Evolutionary conservation across 2,113 vertebrate species (phyloP).

Genomic region (Regulus satrapa): DNA sequence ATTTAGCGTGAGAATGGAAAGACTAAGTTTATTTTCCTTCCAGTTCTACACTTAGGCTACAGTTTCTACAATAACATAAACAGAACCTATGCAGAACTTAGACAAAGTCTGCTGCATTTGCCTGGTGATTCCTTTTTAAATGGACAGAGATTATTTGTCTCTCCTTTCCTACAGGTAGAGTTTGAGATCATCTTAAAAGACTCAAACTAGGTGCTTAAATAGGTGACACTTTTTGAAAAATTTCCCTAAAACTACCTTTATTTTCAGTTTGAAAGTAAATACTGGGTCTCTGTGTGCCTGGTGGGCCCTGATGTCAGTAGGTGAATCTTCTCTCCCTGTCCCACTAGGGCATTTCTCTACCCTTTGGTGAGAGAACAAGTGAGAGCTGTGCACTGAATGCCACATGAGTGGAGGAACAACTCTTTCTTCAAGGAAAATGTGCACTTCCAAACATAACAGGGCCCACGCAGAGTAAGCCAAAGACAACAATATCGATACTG

Average conservation of each 20-base stretch:
- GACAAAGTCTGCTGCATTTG: neutral
- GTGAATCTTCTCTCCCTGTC: neutral
- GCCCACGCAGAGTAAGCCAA: neutral
- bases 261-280: neutral
- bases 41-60: neutral
- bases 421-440: neutral
- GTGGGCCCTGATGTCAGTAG: neutral
- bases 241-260: neutral
- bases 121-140: neutral
- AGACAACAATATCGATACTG: neutral
- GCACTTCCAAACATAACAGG: neutral
- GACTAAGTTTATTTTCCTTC: neutral
- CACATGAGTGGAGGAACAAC: fast-evolving
- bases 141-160: neutral
- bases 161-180: neutral
- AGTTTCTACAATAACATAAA: neutral
- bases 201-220: neutral
- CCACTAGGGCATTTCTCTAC: neutral
- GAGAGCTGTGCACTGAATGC: neutral
- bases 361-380: fast-evolving
- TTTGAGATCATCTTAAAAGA: neutral
- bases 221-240: neutral
- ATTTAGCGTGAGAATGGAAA: neutral
- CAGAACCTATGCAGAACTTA: neutral
- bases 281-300: neutral